phyloP scores from a whole-genome alignment of 1,140 invertebrate genomes.

The Gryon sp. region DNA sequence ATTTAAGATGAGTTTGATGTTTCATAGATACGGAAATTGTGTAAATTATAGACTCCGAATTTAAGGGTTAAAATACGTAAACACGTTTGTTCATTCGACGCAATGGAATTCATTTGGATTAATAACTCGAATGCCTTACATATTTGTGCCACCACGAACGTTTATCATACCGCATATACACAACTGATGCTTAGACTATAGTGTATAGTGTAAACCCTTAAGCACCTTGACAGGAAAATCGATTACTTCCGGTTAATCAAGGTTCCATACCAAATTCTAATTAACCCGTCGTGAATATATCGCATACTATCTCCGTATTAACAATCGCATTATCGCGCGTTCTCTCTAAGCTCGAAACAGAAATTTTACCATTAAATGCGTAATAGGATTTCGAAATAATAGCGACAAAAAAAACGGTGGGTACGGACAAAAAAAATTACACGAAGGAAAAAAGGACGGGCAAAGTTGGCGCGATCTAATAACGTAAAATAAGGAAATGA shows the following conservation, averaged over 20 bases:
- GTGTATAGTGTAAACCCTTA: slow-evolving; percentile 57
- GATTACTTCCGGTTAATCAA: slow-evolving; percentile 73
- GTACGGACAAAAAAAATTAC: background rate
- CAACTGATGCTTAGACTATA: slow-evolving; percentile 66
- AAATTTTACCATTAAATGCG: slow-evolving; percentile 50
- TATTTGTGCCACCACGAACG: slow-evolving; percentile 66
- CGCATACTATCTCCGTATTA: slow-evolving; percentile 50
- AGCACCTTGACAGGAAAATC: slow-evolving; percentile 65
- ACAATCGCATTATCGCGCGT: slow-evolving; percentile 56
- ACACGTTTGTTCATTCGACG: slow-evolving; percentile 10
- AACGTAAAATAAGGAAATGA: slow-evolving; percentile 58
- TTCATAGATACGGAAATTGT: no score
- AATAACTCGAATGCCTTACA: slow-evolving; percentile 71
- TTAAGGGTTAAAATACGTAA: slow-evolving; percentile 14
- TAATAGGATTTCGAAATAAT: slow-evolving; percentile 61
- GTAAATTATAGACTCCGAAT: no score
- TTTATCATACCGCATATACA: slow-evolving; percentile 61
- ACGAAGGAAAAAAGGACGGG: slow-evolving; percentile 21
- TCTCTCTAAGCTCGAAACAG: slow-evolving; percentile 39
- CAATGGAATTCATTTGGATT: slow-evolving; percentile 62
- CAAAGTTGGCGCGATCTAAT: slow-evolving; percentile 30
- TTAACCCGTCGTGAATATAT: slow-evolving; percentile 63
- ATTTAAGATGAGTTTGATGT: no score
- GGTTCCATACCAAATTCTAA: slow-evolving; percentile 62
- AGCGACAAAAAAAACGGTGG: slow-evolving; percentile 18